Conservation (phyloP, 2,113 vertebrate species). For the Orientallactaga bullata region DNA sequence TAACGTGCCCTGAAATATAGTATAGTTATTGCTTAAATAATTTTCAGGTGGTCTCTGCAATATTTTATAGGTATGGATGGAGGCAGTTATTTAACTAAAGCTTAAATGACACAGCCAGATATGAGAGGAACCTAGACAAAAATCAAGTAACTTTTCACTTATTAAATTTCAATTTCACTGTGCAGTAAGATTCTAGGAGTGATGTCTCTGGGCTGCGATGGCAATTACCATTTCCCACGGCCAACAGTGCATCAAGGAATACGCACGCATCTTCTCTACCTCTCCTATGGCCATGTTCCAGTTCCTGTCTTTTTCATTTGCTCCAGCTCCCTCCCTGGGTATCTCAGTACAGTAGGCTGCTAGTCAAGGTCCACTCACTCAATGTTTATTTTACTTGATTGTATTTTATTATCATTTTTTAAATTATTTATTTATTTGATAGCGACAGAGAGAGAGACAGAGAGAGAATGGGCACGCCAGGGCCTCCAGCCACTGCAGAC, state of each 20-base stretch:
- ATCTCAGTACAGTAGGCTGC: not conserved
- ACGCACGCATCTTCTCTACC: not conserved
- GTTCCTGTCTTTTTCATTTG: conserved; percentile 18
- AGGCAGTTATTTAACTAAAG: conserved; percentile 81
- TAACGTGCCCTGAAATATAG: conserved; percentile 72
- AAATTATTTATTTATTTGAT: too few relatives aligned
- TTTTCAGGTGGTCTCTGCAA: conserved; percentile 83
- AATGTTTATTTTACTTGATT: too few relatives aligned
- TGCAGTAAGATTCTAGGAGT: conserved; percentile 74
- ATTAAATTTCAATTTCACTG: conserved; percentile 81
- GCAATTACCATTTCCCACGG: conserved; percentile 78
- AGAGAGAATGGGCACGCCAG: too few relatives aligned
- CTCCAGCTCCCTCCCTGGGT: not conserved
- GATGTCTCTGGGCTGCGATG: conserved; percentile 65
- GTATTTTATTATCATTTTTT: too few relatives aligned
- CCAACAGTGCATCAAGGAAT: conserved; percentile 78
- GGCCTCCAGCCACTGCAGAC: too few relatives aligned
- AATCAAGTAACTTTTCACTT: conserved; percentile 82
- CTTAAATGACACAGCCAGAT: conserved; percentile 81
- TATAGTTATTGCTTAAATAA: conserved; percentile 84
- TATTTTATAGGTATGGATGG: conserved; percentile 84
- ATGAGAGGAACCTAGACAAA: conserved; percentile 78
- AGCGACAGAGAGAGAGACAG: too few relatives aligned
- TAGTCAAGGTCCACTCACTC: conserved; percentile 76
- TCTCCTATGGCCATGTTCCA: not conserved